Base-by-base conservation (phyloP, 2,113 vertebrate genomes). In the Vulpes vulpes region DNA sequence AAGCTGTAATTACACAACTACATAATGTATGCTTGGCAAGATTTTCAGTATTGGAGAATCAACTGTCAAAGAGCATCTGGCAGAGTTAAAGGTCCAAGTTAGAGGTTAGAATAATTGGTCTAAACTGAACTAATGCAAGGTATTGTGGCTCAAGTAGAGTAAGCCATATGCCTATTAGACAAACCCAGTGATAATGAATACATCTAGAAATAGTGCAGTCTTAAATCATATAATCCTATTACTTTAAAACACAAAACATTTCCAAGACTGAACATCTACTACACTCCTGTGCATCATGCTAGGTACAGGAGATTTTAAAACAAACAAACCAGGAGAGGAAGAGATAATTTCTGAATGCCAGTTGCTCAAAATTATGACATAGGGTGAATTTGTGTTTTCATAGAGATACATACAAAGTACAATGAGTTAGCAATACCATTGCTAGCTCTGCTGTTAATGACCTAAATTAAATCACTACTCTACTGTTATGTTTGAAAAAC, bases 1-100 rank as follows among this genome's bases (percentile, higher is more conserved):
- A 97, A 98, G 98, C 97, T 98, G 96, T 98, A 98, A 99, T 99
- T 99, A 98, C 76, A 97, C 80, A 96, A 97, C 73, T n/a, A 97
- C 97, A 94, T 95, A 98, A 98, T 97, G 49, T 83, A 78, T 93
- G 79, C 89, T 98, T 98, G 98, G 98, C 98, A 98, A 96, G 87
- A 89, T 96, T 95, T 98, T 92, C 95, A 35, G 2, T 92, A 74
- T 62, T 88, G 43, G 92, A 79, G 92, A 96, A 92, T 88, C 87
- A 85, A 92, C 81, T 92, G 97, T 78, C 91, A 95, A 92, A 60
- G 9, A 80, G 97, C 87, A 98, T 89, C 84, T 96, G 98, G 73
- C 83, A 92, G 91, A 95, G 78, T 69, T 80, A 98, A 90, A 86
- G 53, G 80, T 95, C 84, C 49, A 30, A 53, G 73, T 96, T 95